Evolutionary conservation across 2,113 vertebrate genomes (phyloP).

Genomic region (Rhabdomys dilectus): DNA sequence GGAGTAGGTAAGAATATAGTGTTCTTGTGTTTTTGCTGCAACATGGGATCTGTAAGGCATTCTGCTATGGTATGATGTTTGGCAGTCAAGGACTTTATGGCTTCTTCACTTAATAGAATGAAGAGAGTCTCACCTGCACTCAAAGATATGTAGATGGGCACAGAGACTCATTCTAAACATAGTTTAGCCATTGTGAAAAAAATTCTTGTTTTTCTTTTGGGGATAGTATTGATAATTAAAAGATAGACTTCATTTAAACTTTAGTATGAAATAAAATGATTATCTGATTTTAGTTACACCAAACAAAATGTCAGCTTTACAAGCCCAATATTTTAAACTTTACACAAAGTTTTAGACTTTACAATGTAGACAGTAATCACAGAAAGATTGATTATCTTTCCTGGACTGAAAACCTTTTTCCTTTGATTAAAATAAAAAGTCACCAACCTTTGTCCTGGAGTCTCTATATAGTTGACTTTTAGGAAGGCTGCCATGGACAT

Average conservation of each 20-base stretch:
- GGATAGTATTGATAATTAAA: not conserved
- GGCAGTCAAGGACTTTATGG: not conserved
- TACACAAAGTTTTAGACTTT: not conserved
- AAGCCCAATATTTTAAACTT: not conserved
- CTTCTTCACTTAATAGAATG: not conserved
- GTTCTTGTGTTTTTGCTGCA: not conserved
- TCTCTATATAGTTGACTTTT: not conserved
- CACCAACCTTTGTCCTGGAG: not conserved
- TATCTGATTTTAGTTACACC: constrained; percentile 18
- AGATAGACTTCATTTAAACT: not conserved
- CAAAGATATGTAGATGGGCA: not conserved
- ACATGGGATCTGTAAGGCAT: not conserved
- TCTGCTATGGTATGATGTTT: not conserved
- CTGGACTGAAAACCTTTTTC: not conserved
- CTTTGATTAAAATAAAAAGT: not conserved
- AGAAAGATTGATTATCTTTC: not conserved
- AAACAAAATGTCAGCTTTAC: not conserved
- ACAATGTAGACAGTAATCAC: not conserved
- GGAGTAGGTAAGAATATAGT: not conserved
- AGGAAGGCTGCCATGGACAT: not conserved
- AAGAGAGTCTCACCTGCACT: not conserved
- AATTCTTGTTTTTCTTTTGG: not conserved
- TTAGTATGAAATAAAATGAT: not conserved
- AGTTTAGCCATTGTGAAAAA: not conserved
- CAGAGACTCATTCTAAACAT: not conserved